Percentiles rank a stretch among this genome's conserved stretches.
Conservation (phyloP, 37 sponge, comb jelly and placozoan genomes). For the Crambe crambe region DNA sequence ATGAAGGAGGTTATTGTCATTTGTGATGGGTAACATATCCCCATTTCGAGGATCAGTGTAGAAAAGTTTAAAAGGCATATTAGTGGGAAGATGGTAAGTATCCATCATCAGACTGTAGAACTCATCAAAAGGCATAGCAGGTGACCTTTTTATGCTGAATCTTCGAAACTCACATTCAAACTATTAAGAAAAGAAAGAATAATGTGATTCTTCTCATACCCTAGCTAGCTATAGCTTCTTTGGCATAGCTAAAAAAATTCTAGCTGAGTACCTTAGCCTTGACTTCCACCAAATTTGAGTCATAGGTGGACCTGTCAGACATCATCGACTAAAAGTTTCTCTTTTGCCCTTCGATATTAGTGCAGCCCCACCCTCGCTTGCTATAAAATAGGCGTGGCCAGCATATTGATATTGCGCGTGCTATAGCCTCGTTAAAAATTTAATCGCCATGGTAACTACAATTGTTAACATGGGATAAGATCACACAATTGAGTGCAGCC, state of each 20-base stretch:
- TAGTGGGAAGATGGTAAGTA: slow-evolving; percentile 56
- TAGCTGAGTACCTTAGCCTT: slow-evolving; percentile 74
- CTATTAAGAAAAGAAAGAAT: no score
- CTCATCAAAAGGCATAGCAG: slow-evolving; percentile 49
- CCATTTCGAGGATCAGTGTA: slow-evolving; percentile 91
- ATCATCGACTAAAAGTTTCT: no score
- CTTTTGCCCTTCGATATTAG: no score
- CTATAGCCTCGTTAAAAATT: no score
- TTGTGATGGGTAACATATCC: slow-evolving; percentile 95
- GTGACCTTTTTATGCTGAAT: slow-evolving; percentile 71
- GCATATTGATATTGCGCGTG: no score
- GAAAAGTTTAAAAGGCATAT: slow-evolving; percentile 74
- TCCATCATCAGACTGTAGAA: slow-evolving; percentile 63
- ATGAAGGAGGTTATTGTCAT: slow-evolving; percentile 84
- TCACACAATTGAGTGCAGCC: no score
- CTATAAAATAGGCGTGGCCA: no score
- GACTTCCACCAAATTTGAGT: slow-evolving; percentile 80
- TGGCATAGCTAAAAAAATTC: not conserved
- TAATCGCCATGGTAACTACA: no score
- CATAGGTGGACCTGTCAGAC: slow-evolving; percentile 56
- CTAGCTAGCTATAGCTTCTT: no score
- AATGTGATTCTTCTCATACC: no score
- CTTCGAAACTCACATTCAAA: slow-evolving; percentile 92
- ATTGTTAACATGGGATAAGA: no score
- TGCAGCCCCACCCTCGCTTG: no score